Conservation (phyloP, 2,888 invertebrate genomes). For the Pristionchus japonicus region DNA sequence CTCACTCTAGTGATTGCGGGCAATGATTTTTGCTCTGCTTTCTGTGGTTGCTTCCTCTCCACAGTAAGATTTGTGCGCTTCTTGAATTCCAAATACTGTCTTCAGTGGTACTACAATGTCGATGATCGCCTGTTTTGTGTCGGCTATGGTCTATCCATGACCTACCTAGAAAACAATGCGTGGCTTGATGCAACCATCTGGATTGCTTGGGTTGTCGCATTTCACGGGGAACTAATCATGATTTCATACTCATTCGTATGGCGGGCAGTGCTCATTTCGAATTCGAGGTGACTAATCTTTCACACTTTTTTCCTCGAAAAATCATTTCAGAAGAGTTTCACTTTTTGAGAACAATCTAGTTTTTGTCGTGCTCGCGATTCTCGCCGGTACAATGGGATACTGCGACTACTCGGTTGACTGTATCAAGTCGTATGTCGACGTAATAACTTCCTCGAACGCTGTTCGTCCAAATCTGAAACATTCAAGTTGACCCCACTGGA, state of each 20-base stretch:
- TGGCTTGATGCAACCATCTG: not conserved
- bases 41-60: too few relatives aligned
- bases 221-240: not conserved
- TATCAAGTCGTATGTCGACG: not conserved
- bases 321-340: not conserved
- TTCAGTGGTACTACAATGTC: conserved; percentile 8
- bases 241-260: not conserved
- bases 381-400: not conserved
- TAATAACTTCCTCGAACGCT: not conserved
- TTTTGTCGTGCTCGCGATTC: not conserved
- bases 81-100: too few relatives aligned
- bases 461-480: too few relatives aligned
- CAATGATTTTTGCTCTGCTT: too few relatives aligned
- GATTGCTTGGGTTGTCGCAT: not conserved
- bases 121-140: not conserved
- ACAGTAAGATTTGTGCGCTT: too few relatives aligned
- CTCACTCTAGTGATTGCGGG: too few relatives aligned
- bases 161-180: too few relatives aligned
- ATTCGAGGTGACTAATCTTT: too few relatives aligned
- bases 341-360: not conserved
- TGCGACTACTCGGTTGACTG: not conserved
- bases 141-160: not conserved
- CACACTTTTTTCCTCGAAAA: not conserved
- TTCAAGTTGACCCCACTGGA: not conserved
- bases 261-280: conserved; percentile 8